phyloP scores from a whole-genome alignment of 2,888 invertebrate species.

The Dryococelus australis region DNA sequence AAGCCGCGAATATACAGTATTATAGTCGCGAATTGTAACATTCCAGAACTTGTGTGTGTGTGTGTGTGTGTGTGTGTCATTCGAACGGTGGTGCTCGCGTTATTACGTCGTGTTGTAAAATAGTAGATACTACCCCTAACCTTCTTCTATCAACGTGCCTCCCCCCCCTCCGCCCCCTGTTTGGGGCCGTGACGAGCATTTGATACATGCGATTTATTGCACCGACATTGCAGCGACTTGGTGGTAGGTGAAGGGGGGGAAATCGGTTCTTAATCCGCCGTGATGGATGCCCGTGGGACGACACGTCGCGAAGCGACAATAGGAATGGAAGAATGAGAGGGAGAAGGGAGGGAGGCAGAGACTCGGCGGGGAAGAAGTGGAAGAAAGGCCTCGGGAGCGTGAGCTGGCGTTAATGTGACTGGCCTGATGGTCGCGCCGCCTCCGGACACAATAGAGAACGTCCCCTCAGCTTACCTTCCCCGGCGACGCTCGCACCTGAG shows the following conservation, averaged over 20 bases:
- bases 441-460: not conserved
- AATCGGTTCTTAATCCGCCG: not conserved
- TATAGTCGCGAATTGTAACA: too few relatives aligned
- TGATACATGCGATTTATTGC: not conserved
- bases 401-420: slow-evolving; percentile 16
- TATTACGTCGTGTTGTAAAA: too few relatives aligned
- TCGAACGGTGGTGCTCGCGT: too few relatives aligned
- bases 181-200: not conserved
- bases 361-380: not conserved
- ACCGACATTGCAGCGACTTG: not conserved
- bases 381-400: not conserved
- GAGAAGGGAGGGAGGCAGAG: not conserved
- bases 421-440: not conserved
- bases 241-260: not conserved
- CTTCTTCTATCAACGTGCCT: too few relatives aligned
- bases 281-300: not conserved
- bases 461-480: not conserved
- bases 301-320: not conserved
- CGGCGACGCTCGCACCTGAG: not conserved
- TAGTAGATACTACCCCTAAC: too few relatives aligned
- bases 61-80: too few relatives aligned
- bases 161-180: too few relatives aligned
- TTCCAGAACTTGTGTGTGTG: too few relatives aligned
- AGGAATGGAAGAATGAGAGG: not conserved
- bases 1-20: too few relatives aligned